Conservation (phyloP, 2,888 invertebrate genomes). For the Nipponacmea schrenckii region DNA sequence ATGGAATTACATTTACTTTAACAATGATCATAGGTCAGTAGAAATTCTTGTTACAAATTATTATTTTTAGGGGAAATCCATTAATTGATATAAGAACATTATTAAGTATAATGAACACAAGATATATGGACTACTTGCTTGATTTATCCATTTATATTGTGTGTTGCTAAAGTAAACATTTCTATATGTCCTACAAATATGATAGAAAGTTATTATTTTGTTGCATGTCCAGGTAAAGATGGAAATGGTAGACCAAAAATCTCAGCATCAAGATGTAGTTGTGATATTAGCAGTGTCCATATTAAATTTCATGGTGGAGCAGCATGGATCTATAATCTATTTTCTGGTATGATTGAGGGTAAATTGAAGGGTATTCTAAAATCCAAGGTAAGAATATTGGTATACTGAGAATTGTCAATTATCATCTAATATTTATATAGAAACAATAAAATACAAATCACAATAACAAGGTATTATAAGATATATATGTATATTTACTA, state of each 20-base stretch:
- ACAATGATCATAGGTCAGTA: slow-evolving; percentile 25
- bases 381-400: slow-evolving; percentile 19
- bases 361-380: slow-evolving; percentile 16
- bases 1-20: slow-evolving; percentile 19
- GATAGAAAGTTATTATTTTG: no score
- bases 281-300: slow-evolving; percentile 16
- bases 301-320: slow-evolving; percentile 29
- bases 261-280: slow-evolving; percentile 13
- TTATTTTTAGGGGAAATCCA: no score
- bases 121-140: not conserved
- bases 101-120: not conserved
- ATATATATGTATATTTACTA: no score
- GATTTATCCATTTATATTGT: no score
- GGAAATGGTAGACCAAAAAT: slow-evolving; percentile 21
- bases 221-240: slow-evolving; percentile 11
- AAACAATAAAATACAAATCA: no score
- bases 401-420: no score
- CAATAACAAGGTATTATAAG: no score
- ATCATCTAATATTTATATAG: no score
- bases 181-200: no score
- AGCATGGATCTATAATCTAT: slow-evolving; percentile 25
- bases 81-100: no score
- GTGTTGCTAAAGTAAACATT: no score
- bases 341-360: slow-evolving; percentile 17
- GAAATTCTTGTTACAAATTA: not conserved